phyloP scores from a whole-genome alignment of 1,140 invertebrate genomes.

The Drosophila persimilis region DNA sequence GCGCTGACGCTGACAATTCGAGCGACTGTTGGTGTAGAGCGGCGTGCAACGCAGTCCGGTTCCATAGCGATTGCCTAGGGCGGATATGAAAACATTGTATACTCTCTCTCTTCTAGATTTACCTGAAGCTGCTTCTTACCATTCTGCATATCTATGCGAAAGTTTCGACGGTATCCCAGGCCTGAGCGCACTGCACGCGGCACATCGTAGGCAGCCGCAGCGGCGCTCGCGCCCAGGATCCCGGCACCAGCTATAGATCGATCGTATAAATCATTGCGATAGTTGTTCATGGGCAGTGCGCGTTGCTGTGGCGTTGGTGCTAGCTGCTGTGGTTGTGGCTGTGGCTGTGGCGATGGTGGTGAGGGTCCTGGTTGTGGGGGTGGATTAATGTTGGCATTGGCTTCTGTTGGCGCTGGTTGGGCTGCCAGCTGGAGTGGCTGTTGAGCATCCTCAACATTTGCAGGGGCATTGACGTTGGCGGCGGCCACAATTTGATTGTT shows the following conservation, averaged over 20 bases:
- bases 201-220: conserved; percentile 74
- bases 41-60: conserved; percentile 54
- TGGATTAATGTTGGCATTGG: conserved; percentile 44
- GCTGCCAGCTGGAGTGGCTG: conserved; percentile 33
- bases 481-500: conserved; percentile 59
- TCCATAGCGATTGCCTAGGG: conserved; percentile 67
- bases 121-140: conserved; percentile 13
- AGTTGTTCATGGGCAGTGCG: conserved; percentile 66
- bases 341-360: conserved; percentile 10
- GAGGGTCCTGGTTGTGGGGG: conserved; percentile 29
- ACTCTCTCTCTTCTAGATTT: not conserved
- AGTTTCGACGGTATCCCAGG: conserved; percentile 78
- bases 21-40: conserved; percentile 56
- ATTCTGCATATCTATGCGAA: conserved; percentile 81
- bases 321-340: conserved; percentile 24
- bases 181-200: conserved; percentile 78
- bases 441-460: conserved; percentile 63
- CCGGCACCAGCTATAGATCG: conserved; percentile 50
- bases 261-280: conserved; percentile 82
- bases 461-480: conserved; percentile 74
- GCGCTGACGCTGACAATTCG: conserved; percentile 72
- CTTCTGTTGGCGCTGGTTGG: conserved; percentile 45
- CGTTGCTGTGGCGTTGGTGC: conserved; percentile 47
- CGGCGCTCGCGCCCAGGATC: conserved; percentile 23
- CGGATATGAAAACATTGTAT: not conserved